Base-by-base conservation (phyloP, 2,888 invertebrate species). In the Frankliniella fusca region DNA sequence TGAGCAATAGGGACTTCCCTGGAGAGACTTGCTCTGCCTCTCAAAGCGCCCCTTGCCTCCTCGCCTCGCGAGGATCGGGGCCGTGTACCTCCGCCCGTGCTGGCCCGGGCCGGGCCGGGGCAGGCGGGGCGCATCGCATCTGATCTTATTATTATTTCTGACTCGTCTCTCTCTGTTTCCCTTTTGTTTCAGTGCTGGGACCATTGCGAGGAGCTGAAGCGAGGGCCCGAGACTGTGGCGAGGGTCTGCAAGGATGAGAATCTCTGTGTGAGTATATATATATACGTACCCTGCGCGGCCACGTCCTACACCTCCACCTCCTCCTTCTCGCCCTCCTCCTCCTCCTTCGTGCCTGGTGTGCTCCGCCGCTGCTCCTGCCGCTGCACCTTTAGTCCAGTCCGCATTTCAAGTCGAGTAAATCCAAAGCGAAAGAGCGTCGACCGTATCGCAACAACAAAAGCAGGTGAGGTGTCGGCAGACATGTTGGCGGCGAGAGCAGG, bases 341-440 rank as follows among this genome's bases (percentile, higher is more conserved):
- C 38, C 38, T 38, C 38, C 38, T 2, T 5, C 38, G 2, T 5
- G 38, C 38, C 38, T n/a, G n/a, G n/a, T n/a, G n/a, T n/a, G n/a
- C n/a, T n/a, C n/a, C 50, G 50, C 15, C 15, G 50, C 50, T 9
- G 50, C 50, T 15, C 50, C 50, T 15, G 50, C 10, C 54, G 54
- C 54, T 61, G 61, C 20, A 18, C 61, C 61, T 61, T 61, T 61
- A 18, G 61, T n/a, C 70, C 70, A 27, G 12, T 23, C 61, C 27
- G 70, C 70, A 76, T 76, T 76, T 76, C 70, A 76, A 76, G 70
- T 76, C 70, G 27, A 76, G 23, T 76, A 76, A 76, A 76, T 76
- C 70, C 70, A 23, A 76, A 76, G 9, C 70, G 70, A 76, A 76
- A 27, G 70, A 76, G 70, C 70, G 70, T 76, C 70, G 70, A 76